These are phyloP conservation scores for Drosophila ficusphila DNA, from an alignment of 1,140 invertebrate genomes.

Conservation along the genomic window DNA sequence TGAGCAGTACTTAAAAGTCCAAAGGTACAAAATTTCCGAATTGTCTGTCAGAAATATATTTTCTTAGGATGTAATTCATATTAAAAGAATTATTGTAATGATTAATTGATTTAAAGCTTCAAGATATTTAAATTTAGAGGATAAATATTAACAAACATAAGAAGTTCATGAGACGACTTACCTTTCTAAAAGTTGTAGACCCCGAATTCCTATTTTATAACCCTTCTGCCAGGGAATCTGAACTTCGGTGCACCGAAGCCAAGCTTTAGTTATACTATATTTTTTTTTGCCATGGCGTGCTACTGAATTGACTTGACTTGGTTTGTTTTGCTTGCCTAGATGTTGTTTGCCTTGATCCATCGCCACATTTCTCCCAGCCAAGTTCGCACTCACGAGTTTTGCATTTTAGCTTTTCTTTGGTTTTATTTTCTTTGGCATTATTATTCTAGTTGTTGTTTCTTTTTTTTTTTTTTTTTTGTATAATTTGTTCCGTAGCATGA, in stretches of 20 bases:
- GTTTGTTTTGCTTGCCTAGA: slow-evolving; percentile 31
- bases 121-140: neutral
- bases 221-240: slow-evolving; percentile 27
- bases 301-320: slow-evolving; percentile 17
- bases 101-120: no score
- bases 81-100: no score
- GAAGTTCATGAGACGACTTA: neutral
- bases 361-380: slow-evolving; percentile 17
- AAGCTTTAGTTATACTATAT: slow-evolving; percentile 3
- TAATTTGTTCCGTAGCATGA: slow-evolving; percentile 84
- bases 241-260: slow-evolving; percentile 22
- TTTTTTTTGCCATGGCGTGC: slow-evolving; percentile 4
- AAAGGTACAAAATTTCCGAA: no score
- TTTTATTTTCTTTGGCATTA: slow-evolving; percentile 1
- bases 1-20: no score
- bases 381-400: slow-evolving; percentile 32
- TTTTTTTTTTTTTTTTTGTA: slow-evolving; percentile 13
- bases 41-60: no score
- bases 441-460: neutral
- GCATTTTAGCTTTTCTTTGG: slow-evolving; percentile 20
- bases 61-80: no score
- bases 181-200: no score
- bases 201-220: neutral
- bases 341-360: slow-evolving; percentile 23
- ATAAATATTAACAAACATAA: neutral